Evolutionary conservation across 2,113 vertebrate genomes (phyloP), one percentile per base, ranked within the genome.

Genomic region (Scomber colias): DNA sequence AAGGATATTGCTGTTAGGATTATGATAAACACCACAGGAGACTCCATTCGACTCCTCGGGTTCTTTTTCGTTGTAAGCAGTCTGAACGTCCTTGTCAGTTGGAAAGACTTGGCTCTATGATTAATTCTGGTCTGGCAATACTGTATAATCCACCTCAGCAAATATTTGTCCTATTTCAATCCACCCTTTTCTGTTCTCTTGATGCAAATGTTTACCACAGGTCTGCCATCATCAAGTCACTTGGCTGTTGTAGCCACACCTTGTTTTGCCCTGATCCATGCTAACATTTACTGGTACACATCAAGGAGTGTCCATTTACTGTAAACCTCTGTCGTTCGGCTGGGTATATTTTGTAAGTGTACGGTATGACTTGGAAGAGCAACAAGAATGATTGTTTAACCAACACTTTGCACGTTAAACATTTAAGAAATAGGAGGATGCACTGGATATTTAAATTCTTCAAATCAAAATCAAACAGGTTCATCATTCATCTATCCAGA

Each of bases 251-350:
- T 56, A n/a, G 10, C 84, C 89, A 86, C 93, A 40, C 89, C 85
- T 87, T 89, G 83, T 93, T 90, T 85, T 84, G 67, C 84, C 84
- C 74, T 84, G 9, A 48, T 87, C 74, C 44, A 31, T 50, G 55
- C 49, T 24, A 11, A 17, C 16, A 11, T 71, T 57, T 75, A 49
- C 24, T 24, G 60, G 71, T 62, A 62, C 60, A 76, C 67, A 68
- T 10, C 44, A 56, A 72, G 90, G 85, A 79, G 87, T 88, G 87
- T 82, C 60, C 70, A 84, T 88, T 91, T 91, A 90, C 86, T 87
- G 84, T 87, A 86, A 88, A 89, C 76, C 53, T 72, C 5, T 8
- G 45, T 56, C 2, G 21, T 53, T 30, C 44, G 31, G 60, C 35
- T 16, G 8, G 16, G 3, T 2, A 35, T n/a, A 50, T 24, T 45